Percentiles rank a stretch among this genome's conserved stretches.
These are phyloP conservation scores for Drosophila kanapiae DNA, from an alignment of 1,140 invertebrate genomes.

Conservation along the genomic window DNA sequence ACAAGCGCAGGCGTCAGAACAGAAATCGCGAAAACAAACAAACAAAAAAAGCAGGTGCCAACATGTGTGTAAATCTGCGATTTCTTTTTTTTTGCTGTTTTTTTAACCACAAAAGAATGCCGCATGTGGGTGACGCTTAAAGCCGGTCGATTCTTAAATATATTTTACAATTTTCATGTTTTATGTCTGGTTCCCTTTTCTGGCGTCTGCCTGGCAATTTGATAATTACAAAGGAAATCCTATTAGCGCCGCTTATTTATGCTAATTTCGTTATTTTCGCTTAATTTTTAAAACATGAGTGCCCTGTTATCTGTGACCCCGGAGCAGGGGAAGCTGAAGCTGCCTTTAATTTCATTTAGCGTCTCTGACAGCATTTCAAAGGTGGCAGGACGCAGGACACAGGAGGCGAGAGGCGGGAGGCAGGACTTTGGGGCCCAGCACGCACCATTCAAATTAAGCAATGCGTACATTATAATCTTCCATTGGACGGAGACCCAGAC, in stretches of 20 bases:
- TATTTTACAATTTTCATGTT: conserved; percentile 34
- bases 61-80: conserved; percentile 30
- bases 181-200: conserved; percentile 11
- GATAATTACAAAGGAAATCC: conserved; percentile 80
- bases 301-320: conserved; percentile 59
- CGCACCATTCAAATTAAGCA: conserved; percentile 75
- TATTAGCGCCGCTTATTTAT: conserved; percentile 77
- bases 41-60: conserved; percentile 41
- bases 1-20: conserved; percentile 54
- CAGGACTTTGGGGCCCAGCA: conserved; percentile 27
- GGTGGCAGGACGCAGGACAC: conserved; percentile 2
- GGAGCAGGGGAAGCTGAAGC: conserved; percentile 15
- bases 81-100: not conserved
- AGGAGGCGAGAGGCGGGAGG: conserved; percentile 2
- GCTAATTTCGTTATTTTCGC: conserved; percentile 75
- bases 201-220: conserved; percentile 54
- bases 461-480: conserved; percentile 81
- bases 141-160: conserved; percentile 43
- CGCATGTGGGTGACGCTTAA: conserved; percentile 24
- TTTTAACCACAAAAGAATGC: conserved; percentile 12
- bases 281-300: conserved; percentile 73
- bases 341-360: conserved; percentile 77
- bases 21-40: conserved; percentile 17
- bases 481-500: conserved; percentile 41
- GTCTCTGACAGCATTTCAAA: conserved; percentile 39